Evolutionary conservation across 2,797 vertebrate species (phyloP), one percentile per base, ranked within the genome.

Genomic region (Myiothlypis coronata): DNA sequence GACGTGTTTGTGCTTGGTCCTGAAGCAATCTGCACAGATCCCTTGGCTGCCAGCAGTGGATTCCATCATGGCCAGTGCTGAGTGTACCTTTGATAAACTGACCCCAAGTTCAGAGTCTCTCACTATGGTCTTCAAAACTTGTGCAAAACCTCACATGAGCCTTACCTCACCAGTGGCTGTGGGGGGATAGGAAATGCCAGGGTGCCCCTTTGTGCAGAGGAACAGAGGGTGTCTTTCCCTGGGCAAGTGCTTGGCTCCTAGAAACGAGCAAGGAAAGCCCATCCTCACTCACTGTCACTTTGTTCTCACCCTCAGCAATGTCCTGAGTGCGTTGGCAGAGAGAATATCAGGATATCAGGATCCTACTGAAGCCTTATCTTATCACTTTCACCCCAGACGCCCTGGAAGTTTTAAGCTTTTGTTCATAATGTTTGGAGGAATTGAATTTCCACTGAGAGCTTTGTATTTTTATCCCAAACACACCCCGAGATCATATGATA

Each of bases 191-290:
- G 32, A 83, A 69, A 39, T 61, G 35, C 41, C 35, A 46, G 52
- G 15, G 2, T 76, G 7, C 21, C 14, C 4, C 34, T 83, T 80
- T 47, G 50, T 1, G 0, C 23, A 39, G 44, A 0, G 0, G 26
- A 59, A 37, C 23, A 26, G 28, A 20, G 22, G 11, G 11, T 65
- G 5, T 5, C 6, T 86, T 83, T 52, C 7, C 17, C 17, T 50
- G 43, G 55, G 13, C 11, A 49, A 56, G 16, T n/a, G 11, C 67
- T 90, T 65, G 47, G 18, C 34, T 74, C 39, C 34, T 56, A 18
- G 56, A 74, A 83, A 52, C 14, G 26, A 28, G 12, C 12, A 26
- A 82, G n/a, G 35, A 81, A 61, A 90, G 22, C 8, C 16, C 18
- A 16, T 53, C 9, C 8, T 50, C 11, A 13, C 12, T 32, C 43